These are phyloP conservation scores for Periphyllus acericola DNA, from an alignment of 2,888 invertebrate genomes.

Conservation along the genomic window DNA sequence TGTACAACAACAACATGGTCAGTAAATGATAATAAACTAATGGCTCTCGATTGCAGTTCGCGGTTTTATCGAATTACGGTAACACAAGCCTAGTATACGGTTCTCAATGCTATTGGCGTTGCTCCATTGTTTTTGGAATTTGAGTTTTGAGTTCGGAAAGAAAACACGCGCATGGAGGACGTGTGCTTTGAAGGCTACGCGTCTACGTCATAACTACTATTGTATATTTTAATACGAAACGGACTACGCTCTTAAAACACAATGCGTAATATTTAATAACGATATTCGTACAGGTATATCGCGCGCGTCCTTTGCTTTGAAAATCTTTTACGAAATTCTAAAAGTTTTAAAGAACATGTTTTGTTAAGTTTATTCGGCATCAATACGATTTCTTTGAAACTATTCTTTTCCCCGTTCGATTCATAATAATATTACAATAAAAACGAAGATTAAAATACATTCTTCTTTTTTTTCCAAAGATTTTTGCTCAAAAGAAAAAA, in stretches of 20 bases:
- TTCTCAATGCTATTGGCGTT: no score
- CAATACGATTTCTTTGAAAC: neutral
- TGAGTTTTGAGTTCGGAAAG: neutral
- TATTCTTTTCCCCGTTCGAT: neutral
- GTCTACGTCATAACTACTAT: no score
- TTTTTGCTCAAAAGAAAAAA: conserved; percentile 36
- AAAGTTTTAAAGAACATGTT: neutral
- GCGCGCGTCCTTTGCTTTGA: no score
- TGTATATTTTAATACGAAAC: no score
- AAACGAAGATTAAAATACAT: conserved; percentile 11
- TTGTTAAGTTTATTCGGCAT: neutral
- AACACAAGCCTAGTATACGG: no score
- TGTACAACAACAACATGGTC: no score
- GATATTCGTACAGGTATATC: no score
- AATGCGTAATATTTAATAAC: neutral
- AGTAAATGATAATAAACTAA: no score
- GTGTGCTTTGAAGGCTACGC: no score
- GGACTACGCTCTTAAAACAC: neutral
- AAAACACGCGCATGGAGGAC: neutral
- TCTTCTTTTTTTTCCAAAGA: neutral
- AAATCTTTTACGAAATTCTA: neutral
- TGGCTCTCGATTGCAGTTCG: no score
- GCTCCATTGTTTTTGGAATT: no score
- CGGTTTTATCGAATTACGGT: no score
- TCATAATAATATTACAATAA: neutral